These are phyloP conservation scores for Drosophila buzzatii DNA, from an alignment of 2,888 invertebrate species.

Conservation along the genomic window DNA sequence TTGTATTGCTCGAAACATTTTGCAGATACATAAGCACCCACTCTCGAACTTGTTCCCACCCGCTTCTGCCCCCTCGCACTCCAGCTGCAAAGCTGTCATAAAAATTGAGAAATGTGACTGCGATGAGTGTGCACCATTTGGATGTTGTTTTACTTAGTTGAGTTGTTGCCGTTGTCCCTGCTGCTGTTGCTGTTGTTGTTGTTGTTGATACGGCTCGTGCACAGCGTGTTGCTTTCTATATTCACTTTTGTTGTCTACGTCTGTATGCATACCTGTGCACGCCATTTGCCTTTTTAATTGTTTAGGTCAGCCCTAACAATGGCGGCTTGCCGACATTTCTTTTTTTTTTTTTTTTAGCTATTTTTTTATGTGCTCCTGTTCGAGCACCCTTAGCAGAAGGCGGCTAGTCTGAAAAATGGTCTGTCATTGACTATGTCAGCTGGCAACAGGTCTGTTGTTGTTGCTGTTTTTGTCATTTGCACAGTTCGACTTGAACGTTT, in stretches of 20 bases:
- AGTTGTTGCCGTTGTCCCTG: constrained; percentile 1
- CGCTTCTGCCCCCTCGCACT: constrained; percentile 1
- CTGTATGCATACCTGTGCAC: constrained; percentile 23
- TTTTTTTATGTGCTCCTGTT: constrained; percentile 1
- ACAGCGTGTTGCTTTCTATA: constrained; percentile 12
- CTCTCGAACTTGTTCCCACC: constrained; percentile 5
- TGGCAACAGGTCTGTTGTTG: constrained; percentile 40
- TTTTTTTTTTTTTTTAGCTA: constrained; percentile 4
- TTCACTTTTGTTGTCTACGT: constrained; percentile 15
- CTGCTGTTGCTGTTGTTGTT: constrained; percentile 10
- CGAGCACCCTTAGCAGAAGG: constrained; percentile 13
- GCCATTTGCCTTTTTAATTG: constrained; percentile 60
- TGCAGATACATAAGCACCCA: constrained; percentile 26
- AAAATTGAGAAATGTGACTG: constrained; percentile 72
- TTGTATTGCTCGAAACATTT: constrained; percentile 26
- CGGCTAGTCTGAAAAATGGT: constrained; percentile 19
- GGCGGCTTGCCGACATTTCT: constrained; percentile 11
- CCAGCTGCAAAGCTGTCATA: constrained; percentile 59
- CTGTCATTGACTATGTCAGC: constrained; percentile 33
- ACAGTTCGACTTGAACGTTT: constrained; percentile 7
- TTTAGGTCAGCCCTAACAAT: constrained; percentile 39
- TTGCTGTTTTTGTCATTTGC: constrained; percentile 1
- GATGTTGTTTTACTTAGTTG: constrained; percentile 28
- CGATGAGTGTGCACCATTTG: constrained; percentile 64
- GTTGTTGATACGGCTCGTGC: constrained; percentile 1